Evolutionary conservation across 2,888 invertebrate genomes (phyloP).

Genomic region (Cryptophagus acutangulus): DNA sequence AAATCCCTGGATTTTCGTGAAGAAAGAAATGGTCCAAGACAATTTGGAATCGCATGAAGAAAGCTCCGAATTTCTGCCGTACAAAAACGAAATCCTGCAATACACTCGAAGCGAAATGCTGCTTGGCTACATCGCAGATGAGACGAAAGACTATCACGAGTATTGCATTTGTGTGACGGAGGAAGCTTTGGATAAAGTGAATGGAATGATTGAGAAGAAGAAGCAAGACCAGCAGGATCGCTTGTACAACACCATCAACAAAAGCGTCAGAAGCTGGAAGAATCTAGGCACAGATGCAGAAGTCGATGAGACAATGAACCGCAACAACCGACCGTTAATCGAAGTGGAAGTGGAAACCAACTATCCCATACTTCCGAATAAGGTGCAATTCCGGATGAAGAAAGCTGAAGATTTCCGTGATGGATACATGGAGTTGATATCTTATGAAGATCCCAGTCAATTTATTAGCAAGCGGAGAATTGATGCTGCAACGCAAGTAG

Average conservation of each 20-base stretch:
- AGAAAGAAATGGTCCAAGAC: constrained; percentile 59
- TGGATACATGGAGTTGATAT: constrained; percentile 63
- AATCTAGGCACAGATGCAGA: constrained; percentile 62
- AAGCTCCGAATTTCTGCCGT: constrained; percentile 49
- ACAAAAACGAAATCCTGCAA: constrained; percentile 42
- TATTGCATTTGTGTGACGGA: constrained; percentile 44
- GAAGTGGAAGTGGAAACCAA: constrained; percentile 64
- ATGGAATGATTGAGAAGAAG: constrained; percentile 47
- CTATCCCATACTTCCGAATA: constrained; percentile 51
- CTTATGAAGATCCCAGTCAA: neutral
- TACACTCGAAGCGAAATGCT: constrained; percentile 33
- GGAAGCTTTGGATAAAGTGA: constrained; percentile 53
- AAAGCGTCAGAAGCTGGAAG: neutral
- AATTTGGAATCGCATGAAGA: constrained; percentile 56
- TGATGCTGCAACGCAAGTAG: constrained; percentile 56
- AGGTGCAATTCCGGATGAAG: constrained; percentile 52
- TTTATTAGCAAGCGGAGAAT: constrained; percentile 49
- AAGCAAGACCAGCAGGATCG: constrained; percentile 13
- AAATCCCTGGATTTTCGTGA: constrained; percentile 66
- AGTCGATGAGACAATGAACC: constrained; percentile 51
- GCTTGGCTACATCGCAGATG: neutral
- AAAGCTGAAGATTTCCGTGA: constrained; percentile 55
- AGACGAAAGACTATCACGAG: neutral
- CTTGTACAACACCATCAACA: constrained; percentile 30
- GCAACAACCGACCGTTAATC: constrained; percentile 55